A percentile compares a stretch with the other conserved stretches of the same genome.
Evolutionary conservation across 1,140 invertebrate species (phyloP).

Genomic region (Drosophila ercepeae): DNA sequence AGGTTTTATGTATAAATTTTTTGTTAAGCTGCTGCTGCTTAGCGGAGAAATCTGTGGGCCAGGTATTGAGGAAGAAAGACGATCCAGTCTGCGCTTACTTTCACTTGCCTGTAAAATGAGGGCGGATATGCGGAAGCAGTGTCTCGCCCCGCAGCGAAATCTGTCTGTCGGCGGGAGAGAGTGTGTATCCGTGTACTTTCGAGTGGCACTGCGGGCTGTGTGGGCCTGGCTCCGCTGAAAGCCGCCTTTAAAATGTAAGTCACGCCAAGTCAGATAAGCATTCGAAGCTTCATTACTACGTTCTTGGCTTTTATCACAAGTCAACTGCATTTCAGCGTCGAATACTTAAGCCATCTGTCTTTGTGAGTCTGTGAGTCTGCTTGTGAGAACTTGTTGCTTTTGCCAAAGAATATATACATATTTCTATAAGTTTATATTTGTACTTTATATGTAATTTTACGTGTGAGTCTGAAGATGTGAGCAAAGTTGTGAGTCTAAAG

Average conservation of each 20-base stretch:
- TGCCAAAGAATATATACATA: neutral
- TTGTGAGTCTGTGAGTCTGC: slow-evolving; percentile 12
- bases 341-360: slow-evolving; percentile 53
- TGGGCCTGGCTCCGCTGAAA: slow-evolving; percentile 45
- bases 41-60: slow-evolving; percentile 42
- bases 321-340: slow-evolving; percentile 57
- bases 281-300: slow-evolving; percentile 69
- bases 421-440: slow-evolving; percentile 1
- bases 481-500: slow-evolving; percentile 48
- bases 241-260: slow-evolving; percentile 75
- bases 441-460: neutral
- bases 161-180: slow-evolving; percentile 27
- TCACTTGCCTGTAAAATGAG: slow-evolving; percentile 70
- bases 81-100: slow-evolving; percentile 55
- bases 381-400: slow-evolving; percentile 28
- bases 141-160: slow-evolving; percentile 33
- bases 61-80: slow-evolving; percentile 62
- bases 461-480: slow-evolving; percentile 3
- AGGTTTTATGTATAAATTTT: neutral
- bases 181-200: slow-evolving; percentile 1
- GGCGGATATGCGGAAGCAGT: slow-evolving; percentile 68
- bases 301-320: slow-evolving; percentile 62
- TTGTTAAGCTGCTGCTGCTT: slow-evolving; percentile 2
- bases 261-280: slow-evolving; percentile 74
- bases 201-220: neutral